phyloP scores from a whole-genome alignment of 1,140 invertebrate genomes.

The Microplitis demolitor region DNA sequence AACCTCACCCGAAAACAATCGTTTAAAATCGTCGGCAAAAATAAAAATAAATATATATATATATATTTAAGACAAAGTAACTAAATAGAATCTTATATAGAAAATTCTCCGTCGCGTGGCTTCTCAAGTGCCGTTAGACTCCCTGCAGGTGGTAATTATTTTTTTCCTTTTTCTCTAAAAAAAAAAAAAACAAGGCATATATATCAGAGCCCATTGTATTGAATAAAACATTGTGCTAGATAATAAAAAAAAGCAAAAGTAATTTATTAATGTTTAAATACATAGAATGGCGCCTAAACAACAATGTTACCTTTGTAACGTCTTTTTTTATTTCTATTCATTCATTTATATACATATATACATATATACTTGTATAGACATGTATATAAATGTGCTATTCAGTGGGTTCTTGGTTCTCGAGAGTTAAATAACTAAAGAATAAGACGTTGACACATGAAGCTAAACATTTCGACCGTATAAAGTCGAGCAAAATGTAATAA shows the following conservation, averaged over 20 bases:
- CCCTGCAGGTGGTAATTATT: no score
- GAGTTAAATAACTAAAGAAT: slow-evolving; percentile 51
- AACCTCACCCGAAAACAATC: background rate
- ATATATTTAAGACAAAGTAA: no score
- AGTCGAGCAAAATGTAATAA: slow-evolving; percentile 39
- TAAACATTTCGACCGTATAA: slow-evolving; percentile 15
- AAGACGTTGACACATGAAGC: slow-evolving; percentile 56
- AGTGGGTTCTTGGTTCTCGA: slow-evolving; percentile 32
- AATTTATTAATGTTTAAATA: slow-evolving; percentile 3
- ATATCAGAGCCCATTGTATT: background rate
- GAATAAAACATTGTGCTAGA: background rate
- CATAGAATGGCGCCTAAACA: background rate
- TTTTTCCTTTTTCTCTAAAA: no score
- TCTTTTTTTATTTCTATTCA: background rate
- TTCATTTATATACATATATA: background rate
- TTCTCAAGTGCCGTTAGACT: no score
- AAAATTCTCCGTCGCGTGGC: no score
- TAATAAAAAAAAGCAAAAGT: background rate
- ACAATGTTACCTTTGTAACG: background rate
- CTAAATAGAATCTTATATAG: no score
- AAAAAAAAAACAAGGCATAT: background rate
- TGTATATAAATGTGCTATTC: background rate
- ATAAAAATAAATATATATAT: no score
- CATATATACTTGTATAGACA: background rate
- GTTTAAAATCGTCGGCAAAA: no score